phyloP scores from a whole-genome alignment of 2,888 invertebrate genomes.

The Hyposoter didymator region DNA sequence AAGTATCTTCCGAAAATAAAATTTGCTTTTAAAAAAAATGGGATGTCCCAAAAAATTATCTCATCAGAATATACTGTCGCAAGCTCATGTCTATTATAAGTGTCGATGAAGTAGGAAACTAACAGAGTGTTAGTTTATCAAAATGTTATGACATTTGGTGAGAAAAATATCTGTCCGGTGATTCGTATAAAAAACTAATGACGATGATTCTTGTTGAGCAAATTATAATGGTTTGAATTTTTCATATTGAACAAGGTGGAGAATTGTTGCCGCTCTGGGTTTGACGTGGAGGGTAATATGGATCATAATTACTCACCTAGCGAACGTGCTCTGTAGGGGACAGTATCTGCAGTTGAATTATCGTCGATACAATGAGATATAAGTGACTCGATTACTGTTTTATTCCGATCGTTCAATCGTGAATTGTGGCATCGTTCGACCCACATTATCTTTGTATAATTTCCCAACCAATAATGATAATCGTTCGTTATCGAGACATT shows the following conservation, averaged over 20 bases:
- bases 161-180: neutral
- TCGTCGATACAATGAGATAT: slow-evolving; percentile 3
- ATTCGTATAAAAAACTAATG: neutral
- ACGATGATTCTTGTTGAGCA: neutral
- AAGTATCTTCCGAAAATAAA: neutral
- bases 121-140: neutral
- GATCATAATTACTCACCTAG: slow-evolving; percentile 7
- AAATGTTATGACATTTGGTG: neutral
- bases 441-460: neutral
- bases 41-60: neutral
- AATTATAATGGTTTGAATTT: neutral
- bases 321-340: slow-evolving; percentile 1
- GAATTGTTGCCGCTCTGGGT: neutral
- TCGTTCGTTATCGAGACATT: neutral
- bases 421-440: slow-evolving; percentile 1
- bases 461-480: neutral
- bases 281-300: neutral
- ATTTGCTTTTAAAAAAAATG: neutral
- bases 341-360: slow-evolving; percentile 20
- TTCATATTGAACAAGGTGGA: neutral
- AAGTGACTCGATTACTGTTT: slow-evolving; percentile 1
- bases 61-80: neutral
- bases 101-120: neutral
- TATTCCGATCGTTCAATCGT: neutral
- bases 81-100: neutral